Conservation (phyloP, 2,113 vertebrate species). For the Carettochelys insculpta region DNA sequence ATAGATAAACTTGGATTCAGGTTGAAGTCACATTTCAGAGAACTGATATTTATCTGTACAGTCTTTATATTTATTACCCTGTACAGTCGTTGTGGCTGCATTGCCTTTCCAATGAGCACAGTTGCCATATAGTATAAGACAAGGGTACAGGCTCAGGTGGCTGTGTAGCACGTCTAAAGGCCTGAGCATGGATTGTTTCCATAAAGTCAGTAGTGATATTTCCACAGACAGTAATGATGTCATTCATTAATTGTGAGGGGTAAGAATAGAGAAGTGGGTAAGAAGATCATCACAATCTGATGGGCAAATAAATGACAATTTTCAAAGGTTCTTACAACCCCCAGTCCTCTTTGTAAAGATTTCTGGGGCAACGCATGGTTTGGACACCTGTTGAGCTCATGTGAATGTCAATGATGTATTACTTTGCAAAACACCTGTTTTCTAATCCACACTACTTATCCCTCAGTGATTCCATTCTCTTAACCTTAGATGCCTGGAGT, state of each 20-base stretch:
- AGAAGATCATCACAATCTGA: slow-evolving; percentile 65
- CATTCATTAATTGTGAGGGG: slow-evolving; percentile 26
- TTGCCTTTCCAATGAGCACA: neutral
- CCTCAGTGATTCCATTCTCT: slow-evolving; percentile 28
- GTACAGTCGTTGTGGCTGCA: slow-evolving; percentile 5
- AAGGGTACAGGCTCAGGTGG: neutral
- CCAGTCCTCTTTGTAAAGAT: slow-evolving; percentile 37
- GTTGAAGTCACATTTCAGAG: neutral
- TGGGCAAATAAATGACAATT: slow-evolving; percentile 66
- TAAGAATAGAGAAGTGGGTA: slow-evolving; percentile 2
- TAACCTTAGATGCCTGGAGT: slow-evolving; percentile 1
- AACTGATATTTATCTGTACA: neutral
- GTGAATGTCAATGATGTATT: slow-evolving; percentile 14
- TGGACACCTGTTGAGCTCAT: slow-evolving; percentile 44
- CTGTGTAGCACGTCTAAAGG: neutral
- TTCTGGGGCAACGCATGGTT: slow-evolving; percentile 6
- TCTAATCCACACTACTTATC: neutral
- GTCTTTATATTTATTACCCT: neutral
- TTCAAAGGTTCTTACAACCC: slow-evolving; percentile 22
- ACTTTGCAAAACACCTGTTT: neutral
- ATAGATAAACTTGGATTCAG: neutral
- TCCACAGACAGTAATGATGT: slow-evolving; percentile 16
- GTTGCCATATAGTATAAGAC: neutral
- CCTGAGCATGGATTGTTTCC: neutral
- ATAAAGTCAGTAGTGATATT: slow-evolving; percentile 45